phyloP scores from a whole-genome alignment of 2,113 vertebrate genomes.

The Calypte anna region DNA sequence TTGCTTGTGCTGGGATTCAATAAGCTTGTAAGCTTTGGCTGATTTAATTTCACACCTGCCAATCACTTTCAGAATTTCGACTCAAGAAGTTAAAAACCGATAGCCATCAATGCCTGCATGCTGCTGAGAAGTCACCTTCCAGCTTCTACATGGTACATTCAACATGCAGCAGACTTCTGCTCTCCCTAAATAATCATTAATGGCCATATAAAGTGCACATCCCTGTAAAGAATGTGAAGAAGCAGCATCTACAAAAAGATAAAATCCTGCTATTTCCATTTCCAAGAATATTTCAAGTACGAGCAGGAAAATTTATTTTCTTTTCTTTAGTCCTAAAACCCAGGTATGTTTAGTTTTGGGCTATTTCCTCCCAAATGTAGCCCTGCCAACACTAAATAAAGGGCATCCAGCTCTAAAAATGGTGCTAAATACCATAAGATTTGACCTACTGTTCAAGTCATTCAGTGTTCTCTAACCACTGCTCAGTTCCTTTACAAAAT shows the following conservation, averaged over 20 bases:
- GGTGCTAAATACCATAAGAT: neutral
- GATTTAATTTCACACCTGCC: constrained; percentile 61
- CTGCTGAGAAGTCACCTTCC: neutral
- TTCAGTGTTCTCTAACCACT: neutral
- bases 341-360: neutral
- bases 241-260: neutral
- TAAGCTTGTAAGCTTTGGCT: constrained; percentile 42
- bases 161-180: neutral
- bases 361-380: neutral
- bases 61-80: constrained; percentile 44
- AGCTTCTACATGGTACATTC: neutral
- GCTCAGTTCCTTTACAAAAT: neutral
- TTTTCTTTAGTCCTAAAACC: neutral
- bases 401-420: neutral
- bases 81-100: constrained; percentile 2
- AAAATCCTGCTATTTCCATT: neutral
- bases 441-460: neutral
- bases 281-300: neutral
- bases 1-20: constrained; percentile 8
- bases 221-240: neutral
- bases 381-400: neutral
- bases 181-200: neutral
- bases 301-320: neutral
- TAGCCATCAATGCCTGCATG: neutral
- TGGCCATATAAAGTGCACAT: neutral